Percentiles rank a stretch among this genome's conserved stretches.
Evolutionary conservation across 2,797 vertebrate genomes (phyloP).

Genomic region (Xerus rutilus): DNA sequence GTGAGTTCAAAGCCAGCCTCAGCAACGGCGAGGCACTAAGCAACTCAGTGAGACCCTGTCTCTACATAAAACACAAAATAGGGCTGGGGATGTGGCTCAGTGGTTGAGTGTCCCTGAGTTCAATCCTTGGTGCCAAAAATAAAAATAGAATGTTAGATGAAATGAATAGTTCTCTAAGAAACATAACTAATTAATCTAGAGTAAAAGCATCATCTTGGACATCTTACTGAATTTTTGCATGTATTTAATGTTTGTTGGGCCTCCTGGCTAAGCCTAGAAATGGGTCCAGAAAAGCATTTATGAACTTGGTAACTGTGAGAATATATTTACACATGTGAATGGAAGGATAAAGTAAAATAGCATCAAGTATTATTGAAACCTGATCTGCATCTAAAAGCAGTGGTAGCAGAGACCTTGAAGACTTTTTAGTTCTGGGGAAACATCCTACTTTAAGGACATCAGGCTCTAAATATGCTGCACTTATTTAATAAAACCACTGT

Average conservation of each 20-base stretch:
- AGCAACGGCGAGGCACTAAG: no score
- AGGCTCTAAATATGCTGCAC: not conserved
- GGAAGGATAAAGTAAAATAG: constrained; percentile 9
- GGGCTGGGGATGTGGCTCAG: no score
- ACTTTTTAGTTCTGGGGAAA: not conserved
- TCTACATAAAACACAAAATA: no score
- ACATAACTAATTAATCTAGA: constrained; percentile 3
- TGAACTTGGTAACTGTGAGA: not conserved
- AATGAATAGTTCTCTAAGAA: constrained; percentile 33
- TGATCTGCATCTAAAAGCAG: not conserved
- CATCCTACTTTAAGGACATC: not conserved
- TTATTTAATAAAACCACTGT: not conserved
- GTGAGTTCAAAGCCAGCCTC: no score
- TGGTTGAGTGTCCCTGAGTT: no score
- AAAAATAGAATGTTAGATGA: not conserved
- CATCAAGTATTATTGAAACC: not conserved
- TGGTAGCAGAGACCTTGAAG: not conserved
- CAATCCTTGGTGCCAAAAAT: no score
- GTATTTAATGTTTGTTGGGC: not conserved
- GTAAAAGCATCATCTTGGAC: not conserved
- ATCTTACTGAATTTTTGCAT: constrained; percentile 40
- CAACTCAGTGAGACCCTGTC: no score
- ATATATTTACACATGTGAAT: not conserved
- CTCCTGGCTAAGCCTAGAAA: constrained; percentile 8
- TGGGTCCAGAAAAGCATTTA: constrained; percentile 28